phyloP scores from a whole-genome alignment of 2,888 invertebrate species.

The Poecilus cupreus region DNA sequence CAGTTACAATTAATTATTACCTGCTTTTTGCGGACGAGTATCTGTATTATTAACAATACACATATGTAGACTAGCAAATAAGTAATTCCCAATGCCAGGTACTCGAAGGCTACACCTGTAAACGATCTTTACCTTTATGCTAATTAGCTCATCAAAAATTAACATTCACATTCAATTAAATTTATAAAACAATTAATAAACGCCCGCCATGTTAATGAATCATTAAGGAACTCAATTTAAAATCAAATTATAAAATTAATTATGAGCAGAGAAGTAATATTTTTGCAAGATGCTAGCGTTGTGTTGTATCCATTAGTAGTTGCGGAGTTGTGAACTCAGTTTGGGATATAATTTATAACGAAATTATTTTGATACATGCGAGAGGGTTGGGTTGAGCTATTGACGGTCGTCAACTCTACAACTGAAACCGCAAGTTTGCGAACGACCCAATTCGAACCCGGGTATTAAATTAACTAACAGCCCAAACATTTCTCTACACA shows the following conservation, averaged over 20 bases:
- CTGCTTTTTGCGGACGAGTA: neutral
- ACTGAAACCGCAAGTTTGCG: neutral
- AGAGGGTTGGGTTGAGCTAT: neutral
- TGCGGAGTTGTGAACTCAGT: neutral
- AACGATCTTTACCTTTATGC: constrained; percentile 11
- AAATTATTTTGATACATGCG: constrained; percentile 18
- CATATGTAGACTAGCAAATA: too few relatives aligned
- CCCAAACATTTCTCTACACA: neutral
- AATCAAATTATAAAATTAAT: constrained; percentile 15
- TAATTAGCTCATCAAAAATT: constrained; percentile 35
- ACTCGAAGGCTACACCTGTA: neutral
- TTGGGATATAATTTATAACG: neutral
- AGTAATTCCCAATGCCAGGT: neutral
- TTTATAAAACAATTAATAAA: constrained; percentile 7
- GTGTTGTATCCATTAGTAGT: too few relatives aligned
- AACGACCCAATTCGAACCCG: neutral
- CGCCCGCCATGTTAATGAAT: constrained; percentile 3
- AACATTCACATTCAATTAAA: constrained; percentile 29
- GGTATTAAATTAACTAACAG: neutral
- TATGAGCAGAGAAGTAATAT: neutral
- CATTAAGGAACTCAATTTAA: constrained; percentile 22
- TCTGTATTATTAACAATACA: neutral
- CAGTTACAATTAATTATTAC: neutral
- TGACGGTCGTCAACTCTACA: neutral
- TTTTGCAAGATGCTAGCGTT: too few relatives aligned